phyloP scores from a whole-genome alignment of 2,888 invertebrate species.

The Therioaphis trifolii region DNA sequence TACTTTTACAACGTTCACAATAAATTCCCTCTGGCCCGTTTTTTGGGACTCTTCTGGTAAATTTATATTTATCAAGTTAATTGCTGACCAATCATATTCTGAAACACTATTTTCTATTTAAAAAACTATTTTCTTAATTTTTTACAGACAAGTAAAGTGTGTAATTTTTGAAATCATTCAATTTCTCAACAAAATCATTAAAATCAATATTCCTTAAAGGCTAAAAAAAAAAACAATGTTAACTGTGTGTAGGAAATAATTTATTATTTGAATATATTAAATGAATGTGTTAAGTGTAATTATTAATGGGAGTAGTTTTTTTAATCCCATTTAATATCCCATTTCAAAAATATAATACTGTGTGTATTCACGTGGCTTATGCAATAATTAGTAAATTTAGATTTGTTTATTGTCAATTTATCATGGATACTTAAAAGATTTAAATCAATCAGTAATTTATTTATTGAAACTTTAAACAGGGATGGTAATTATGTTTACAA shows the following conservation, averaged over 20 bases:
- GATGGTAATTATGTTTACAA: not conserved
- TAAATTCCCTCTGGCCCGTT: not conserved
- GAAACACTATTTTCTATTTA: constrained; percentile 32
- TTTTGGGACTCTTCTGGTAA: constrained; percentile 19
- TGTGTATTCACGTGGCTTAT: not conserved
- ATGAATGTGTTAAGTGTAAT: not conserved
- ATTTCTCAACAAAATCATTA: too few species aligned
- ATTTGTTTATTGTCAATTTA: not conserved
- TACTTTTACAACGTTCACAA: constrained; percentile 16
- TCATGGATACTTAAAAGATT: not conserved
- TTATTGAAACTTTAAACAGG: too few species aligned
- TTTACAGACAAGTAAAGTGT: constrained; percentile 1
- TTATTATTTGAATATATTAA: not conserved
- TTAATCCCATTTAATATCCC: not conserved
- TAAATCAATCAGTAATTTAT: not conserved
- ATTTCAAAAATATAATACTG: not conserved
- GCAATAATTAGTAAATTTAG: not conserved
- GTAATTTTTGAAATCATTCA: too few species aligned
- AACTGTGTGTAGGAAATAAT: too few species aligned
- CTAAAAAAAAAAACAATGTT: too few species aligned
- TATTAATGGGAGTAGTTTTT: not conserved
- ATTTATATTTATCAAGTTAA: not conserved
- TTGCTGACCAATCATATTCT: constrained; percentile 23
- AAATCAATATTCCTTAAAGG: too few species aligned
- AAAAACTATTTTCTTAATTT: constrained; percentile 46